Evolutionary conservation across 2,888 invertebrate genomes (phyloP).

Genomic region (Drosophila yooni): DNA sequence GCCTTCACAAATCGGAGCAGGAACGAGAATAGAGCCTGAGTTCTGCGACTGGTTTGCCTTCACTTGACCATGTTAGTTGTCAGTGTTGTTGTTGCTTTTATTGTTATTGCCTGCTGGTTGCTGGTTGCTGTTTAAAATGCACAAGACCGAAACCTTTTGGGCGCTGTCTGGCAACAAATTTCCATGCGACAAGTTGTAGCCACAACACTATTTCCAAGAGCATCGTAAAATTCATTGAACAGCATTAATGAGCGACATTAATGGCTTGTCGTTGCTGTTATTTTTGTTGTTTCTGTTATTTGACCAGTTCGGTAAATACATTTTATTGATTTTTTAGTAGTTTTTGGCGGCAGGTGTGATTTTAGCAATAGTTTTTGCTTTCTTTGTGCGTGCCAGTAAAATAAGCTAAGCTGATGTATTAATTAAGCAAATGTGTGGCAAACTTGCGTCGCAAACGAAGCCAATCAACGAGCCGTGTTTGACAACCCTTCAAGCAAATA

Average conservation of each 20-base stretch:
- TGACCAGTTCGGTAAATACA: slow-evolving; percentile 45
- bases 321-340: slow-evolving; percentile 68
- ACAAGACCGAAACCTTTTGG: slow-evolving; percentile 54
- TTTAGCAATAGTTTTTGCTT: slow-evolving; percentile 72
- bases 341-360: slow-evolving; percentile 67
- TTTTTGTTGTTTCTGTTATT: slow-evolving; percentile 16
- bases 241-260: slow-evolving; percentile 81
- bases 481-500: slow-evolving; percentile 46
- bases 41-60: slow-evolving; percentile 15
- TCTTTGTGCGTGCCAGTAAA: slow-evolving; percentile 63
- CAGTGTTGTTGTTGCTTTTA: slow-evolving; percentile 26
- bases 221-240: slow-evolving; percentile 80
- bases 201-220: slow-evolving; percentile 14
- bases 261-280: slow-evolving; percentile 63
- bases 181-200: slow-evolving; percentile 53
- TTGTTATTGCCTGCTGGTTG: slow-evolving; percentile 1
- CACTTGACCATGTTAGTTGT: slow-evolving; percentile 44
- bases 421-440: slow-evolving; percentile 66
- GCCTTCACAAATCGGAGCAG: slow-evolving; percentile 65
- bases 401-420: slow-evolving; percentile 74
- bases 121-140: slow-evolving; percentile 64
- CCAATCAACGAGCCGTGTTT: slow-evolving; percentile 51
- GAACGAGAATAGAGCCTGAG: not conserved
- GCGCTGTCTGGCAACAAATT: slow-evolving; percentile 45
- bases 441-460: slow-evolving; percentile 23